Evolutionary conservation across 2,113 vertebrate genomes (phyloP), one percentile per base, ranked within the genome.

Genomic region (Xiphias gladius): DNA sequence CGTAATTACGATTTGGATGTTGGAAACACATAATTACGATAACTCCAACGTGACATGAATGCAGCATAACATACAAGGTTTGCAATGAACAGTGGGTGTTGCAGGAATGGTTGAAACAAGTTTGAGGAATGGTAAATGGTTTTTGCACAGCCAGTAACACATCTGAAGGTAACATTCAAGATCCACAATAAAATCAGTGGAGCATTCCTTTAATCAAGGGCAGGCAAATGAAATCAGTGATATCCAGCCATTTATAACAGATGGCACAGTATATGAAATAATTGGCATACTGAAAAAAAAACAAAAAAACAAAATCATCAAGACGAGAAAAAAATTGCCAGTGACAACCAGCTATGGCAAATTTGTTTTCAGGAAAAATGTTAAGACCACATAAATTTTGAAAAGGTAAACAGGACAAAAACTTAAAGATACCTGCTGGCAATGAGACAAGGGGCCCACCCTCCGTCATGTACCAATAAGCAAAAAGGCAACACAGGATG

Each of bases 401-500:
- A 73, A 80, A 73, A 84, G 65, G 57, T 84, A 28, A 86, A 88
- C 52, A 59, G 70, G 79, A 84, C 67, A 61, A 35, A 85, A 87
- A 82, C 37, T n/a, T 66, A 89, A 76, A 67, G 80, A 92, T 58
- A 91, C 64, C 73, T 54, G 82, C 80, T 89, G 87, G 86, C 81
- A 90, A 91, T 66, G 35, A 88, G 86, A 90, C 83, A 85, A 84
- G 77, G 85, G 82, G 81, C 84, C 85, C 88, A 76, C 79, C 78
- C 84, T 81, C 82, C 82, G 86, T 89, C 85, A 70, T 83, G 89
- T 86, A 83, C 88, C 86, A 76, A 78, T 80, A 73, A 78, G 85
- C 84, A 85, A 85, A 92, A 90, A 90, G 84, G 86, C 88, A 86
- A 85, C 75, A 88, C 66, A 88, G 75, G 85, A 83, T 81, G 77